A percentile compares a stretch with the other conserved stretches of the same genome.
Evolutionary conservation across 2,113 vertebrate species (phyloP).

Genomic region (Strigops habroptila): DNA sequence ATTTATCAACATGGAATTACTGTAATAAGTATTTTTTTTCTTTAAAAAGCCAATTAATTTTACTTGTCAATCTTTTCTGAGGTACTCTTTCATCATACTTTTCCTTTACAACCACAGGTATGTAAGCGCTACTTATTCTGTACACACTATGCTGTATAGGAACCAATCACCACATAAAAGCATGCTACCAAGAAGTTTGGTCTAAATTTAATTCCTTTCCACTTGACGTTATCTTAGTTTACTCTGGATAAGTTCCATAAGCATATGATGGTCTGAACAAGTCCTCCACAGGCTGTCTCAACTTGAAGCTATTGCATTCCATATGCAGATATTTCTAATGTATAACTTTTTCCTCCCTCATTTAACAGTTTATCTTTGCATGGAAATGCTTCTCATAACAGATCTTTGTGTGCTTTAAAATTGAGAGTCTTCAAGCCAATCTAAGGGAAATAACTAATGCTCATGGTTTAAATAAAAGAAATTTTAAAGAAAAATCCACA

Average conservation of each 20-base stretch:
- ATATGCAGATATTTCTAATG: not conserved
- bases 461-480: not conserved
- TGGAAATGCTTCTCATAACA: not conserved
- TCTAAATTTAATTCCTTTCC: not conserved
- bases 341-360: rapidly evolving
- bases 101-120: not conserved
- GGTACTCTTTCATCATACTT: not conserved
- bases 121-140: not conserved
- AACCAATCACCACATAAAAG: not conserved
- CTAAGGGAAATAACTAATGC: not conserved
- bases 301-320: not conserved
- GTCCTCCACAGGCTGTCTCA: not conserved
- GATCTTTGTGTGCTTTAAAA: not conserved
- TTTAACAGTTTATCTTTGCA: not conserved
- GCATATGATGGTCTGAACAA: not conserved
- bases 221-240: not conserved
- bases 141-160: not conserved
- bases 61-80: not conserved
- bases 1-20: not conserved
- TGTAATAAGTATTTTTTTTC: not conserved
- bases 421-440: not conserved
- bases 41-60: not conserved
- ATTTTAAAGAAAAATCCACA: not conserved
- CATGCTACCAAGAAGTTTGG: not conserved
- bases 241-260: not conserved